phyloP scores from a whole-genome alignment of 2,888 invertebrate genomes.

The Candidula unifasciata region DNA sequence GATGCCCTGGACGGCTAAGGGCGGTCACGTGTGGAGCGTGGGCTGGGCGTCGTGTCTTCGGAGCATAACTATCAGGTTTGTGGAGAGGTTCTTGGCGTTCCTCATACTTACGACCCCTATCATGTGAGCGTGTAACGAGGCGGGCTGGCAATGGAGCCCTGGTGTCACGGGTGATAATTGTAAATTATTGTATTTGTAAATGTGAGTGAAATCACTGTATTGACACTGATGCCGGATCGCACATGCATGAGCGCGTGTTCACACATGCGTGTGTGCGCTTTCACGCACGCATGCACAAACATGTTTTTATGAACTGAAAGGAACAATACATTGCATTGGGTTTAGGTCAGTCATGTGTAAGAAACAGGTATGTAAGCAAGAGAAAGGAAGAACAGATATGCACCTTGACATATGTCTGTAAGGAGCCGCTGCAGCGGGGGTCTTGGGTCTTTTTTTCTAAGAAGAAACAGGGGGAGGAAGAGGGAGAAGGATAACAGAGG shows the following conservation, averaged over 20 bases:
- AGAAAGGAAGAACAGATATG: too few relatives aligned
- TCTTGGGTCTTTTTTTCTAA: too few relatives aligned
- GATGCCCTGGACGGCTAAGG: neutral
- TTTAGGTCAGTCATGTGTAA: too few relatives aligned
- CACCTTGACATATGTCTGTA: too few relatives aligned
- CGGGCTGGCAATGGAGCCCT: neutral
- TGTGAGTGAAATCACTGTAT: neutral
- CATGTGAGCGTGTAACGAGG: conserved; percentile 21
- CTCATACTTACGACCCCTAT: conserved; percentile 1
- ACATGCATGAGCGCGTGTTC: too few relatives aligned
- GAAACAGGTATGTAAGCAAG: too few relatives aligned
- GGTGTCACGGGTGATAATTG: neutral
- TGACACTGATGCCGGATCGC: too few relatives aligned
- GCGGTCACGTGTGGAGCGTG: conserved; percentile 13
- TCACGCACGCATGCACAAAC: too few relatives aligned
- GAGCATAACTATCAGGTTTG: conserved; percentile 14
- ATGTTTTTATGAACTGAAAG: too few relatives aligned
- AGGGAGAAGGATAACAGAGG: neutral
- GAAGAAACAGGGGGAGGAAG: neutral
- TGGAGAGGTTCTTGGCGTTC: neutral
- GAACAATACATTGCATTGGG: too few relatives aligned
- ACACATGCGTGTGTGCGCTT: too few relatives aligned
- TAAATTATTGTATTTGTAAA: neutral
- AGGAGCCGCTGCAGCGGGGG: too few relatives aligned
- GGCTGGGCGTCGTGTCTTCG: neutral